phyloP scores from a whole-genome alignment of 2,113 vertebrate genomes.

The Anhinga anhinga region DNA sequence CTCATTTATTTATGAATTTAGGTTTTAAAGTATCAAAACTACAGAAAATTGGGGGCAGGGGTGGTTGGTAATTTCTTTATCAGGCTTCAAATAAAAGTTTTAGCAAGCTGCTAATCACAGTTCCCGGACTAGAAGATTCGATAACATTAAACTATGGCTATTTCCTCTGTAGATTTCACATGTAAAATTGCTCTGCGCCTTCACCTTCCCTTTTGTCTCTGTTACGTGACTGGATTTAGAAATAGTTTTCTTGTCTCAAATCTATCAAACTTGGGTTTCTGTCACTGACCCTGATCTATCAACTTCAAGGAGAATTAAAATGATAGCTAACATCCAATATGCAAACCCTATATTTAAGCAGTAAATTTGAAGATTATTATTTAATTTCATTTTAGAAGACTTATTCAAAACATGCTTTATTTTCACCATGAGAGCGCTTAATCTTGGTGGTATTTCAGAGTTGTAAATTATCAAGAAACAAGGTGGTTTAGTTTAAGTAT shows the following conservation, averaged over 20 bases:
- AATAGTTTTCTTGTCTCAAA: background rate
- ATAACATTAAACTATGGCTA: background rate
- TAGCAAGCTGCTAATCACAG: background rate
- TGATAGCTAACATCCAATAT: background rate
- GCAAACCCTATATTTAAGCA: background rate
- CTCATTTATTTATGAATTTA: background rate
- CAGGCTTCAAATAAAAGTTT: background rate
- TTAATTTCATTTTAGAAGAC: background rate
- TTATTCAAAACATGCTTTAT: background rate
- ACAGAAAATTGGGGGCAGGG: background rate
- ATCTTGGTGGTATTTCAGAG: background rate
- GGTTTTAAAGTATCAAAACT: background rate
- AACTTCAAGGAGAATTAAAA: background rate
- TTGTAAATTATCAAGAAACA: background rate
- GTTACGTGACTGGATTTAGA: background rate
- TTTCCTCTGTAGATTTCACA: constrained; percentile 33
- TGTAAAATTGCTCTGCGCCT: constrained; percentile 43
- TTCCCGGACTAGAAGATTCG: background rate
- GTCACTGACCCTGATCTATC: background rate
- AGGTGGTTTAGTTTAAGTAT: background rate
- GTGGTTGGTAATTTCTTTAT: background rate
- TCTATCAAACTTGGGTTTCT: background rate
- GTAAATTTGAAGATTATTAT: background rate
- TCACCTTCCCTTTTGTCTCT: constrained; percentile 7
- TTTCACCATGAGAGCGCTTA: background rate